Evolutionary conservation across 2,888 invertebrate species (phyloP).

Genomic region (Sclerodermus sp.): DNA sequence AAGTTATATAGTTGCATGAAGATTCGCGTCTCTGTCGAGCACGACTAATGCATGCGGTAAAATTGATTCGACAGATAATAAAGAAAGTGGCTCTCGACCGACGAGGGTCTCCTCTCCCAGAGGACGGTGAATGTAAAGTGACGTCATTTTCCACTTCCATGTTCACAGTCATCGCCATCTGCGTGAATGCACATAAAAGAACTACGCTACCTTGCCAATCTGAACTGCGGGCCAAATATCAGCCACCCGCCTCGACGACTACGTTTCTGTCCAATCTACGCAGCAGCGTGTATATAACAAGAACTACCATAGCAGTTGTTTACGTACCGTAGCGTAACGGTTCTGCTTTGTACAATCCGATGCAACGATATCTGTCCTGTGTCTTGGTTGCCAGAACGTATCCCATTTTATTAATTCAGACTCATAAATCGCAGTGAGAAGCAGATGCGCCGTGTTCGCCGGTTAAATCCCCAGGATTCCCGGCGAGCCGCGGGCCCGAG

Average conservation of each 20-base stretch:
- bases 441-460: too few relatives aligned
- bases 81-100: constrained; percentile 16
- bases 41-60: constrained; percentile 25
- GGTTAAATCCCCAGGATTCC: too few relatives aligned
- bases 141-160: constrained; percentile 53
- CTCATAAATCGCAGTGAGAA: too few relatives aligned
- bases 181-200: constrained; percentile 56
- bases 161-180: constrained; percentile 58
- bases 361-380: constrained; percentile 13
- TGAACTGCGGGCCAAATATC: constrained; percentile 52
- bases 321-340: constrained; percentile 26
- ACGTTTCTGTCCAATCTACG: constrained; percentile 55
- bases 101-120: constrained; percentile 15
- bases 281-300: constrained; percentile 52
- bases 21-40: constrained; percentile 11
- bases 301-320: constrained; percentile 37
- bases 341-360: constrained; percentile 31
- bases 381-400: constrained; percentile 24
- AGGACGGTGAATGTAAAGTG: constrained; percentile 27
- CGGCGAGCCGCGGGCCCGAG: too few relatives aligned
- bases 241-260: constrained; percentile 53
- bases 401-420: neutral
- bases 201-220: constrained; percentile 55
- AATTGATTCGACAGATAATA: constrained; percentile 23
- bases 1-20: constrained; percentile 10